A percentile compares a stretch with the other conserved stretches of the same genome.
phyloP scores from a whole-genome alignment of 2,888 invertebrate genomes.

The Agrotis exclamationis region DNA sequence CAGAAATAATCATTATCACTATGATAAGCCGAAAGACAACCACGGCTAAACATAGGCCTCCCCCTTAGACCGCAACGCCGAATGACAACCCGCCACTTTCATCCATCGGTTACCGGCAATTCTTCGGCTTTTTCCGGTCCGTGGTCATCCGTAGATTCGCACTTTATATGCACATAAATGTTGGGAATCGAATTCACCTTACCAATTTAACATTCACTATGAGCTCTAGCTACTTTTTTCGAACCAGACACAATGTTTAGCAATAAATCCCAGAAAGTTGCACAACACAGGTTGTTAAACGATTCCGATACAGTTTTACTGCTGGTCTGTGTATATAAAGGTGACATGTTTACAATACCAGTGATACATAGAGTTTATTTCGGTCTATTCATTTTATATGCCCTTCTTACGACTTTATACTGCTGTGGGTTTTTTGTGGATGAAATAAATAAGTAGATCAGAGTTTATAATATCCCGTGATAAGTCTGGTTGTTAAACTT shows the following conservation, averaged over 20 bases:
- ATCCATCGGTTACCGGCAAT: too few relatives aligned
- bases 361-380: slow-evolving; percentile 51
- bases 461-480: too few relatives aligned
- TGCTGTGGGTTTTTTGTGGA: neutral
- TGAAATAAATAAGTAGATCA: neutral
- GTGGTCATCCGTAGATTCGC: too few relatives aligned
- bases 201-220: neutral
- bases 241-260: slow-evolving; percentile 35
- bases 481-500: too few relatives aligned
- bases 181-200: neutral
- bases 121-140: too few relatives aligned
- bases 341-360: slow-evolving; percentile 54
- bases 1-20: too few relatives aligned
- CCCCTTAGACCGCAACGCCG: too few relatives aligned
- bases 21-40: too few relatives aligned
- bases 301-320: slow-evolving; percentile 45
- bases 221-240: slow-evolving; percentile 12
- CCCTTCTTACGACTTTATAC: slow-evolving; percentile 42
- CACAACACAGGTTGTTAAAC: slow-evolving; percentile 49
- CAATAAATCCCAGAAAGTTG: slow-evolving; percentile 40
- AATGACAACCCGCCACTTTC: too few relatives aligned
- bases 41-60: too few relatives aligned
- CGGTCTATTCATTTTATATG: slow-evolving; percentile 11
- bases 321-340: slow-evolving; percentile 23
- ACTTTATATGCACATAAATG: neutral